phyloP scores from a whole-genome alignment of 2,888 invertebrate species.

The Sinelater perroti region DNA sequence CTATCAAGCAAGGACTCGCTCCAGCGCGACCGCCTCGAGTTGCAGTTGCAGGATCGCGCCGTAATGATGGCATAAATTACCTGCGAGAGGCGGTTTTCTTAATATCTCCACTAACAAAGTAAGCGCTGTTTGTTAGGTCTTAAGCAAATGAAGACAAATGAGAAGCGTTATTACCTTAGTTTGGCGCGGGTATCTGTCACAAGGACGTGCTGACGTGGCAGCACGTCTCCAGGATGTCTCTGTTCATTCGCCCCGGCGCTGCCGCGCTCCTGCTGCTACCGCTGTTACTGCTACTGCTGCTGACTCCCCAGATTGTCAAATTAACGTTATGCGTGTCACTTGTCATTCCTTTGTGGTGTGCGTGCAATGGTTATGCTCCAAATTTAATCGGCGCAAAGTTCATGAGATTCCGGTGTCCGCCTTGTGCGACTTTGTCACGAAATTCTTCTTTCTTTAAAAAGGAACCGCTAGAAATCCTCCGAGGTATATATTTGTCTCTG shows the following conservation, averaged over 20 bases:
- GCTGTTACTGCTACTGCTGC: constrained; percentile 45
- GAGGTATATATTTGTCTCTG: too few relatives aligned
- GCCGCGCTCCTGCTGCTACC: too few relatives aligned
- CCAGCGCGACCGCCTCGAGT: constrained; percentile 10
- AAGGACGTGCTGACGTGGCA: constrained; percentile 50
- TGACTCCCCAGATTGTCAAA: constrained; percentile 52
- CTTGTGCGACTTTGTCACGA: constrained; percentile 13
- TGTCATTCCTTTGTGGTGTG: constrained; percentile 42
- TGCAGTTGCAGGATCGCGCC: constrained; percentile 30
- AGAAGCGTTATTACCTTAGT: constrained; percentile 60
- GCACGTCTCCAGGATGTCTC: constrained; percentile 46
- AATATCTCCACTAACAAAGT: constrained; percentile 49
- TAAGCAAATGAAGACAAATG: constrained; percentile 61
- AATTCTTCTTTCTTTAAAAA: constrained; percentile 4
- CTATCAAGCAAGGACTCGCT: constrained; percentile 26
- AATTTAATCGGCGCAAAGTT: constrained; percentile 33
- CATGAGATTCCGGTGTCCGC: constrained; percentile 23
- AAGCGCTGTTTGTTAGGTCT: constrained; percentile 51
- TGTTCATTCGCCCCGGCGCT: constrained; percentile 46
- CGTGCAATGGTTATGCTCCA: constrained; percentile 32
- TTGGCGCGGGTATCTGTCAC: constrained; percentile 55
- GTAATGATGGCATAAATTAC: constrained; percentile 44
- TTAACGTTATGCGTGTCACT: constrained; percentile 47
- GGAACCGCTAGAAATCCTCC: too few relatives aligned
- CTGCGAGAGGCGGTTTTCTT: constrained; percentile 43